Base-by-base conservation (phyloP, 1,140 invertebrate species). In the Sarcophaga peregrina region DNA sequence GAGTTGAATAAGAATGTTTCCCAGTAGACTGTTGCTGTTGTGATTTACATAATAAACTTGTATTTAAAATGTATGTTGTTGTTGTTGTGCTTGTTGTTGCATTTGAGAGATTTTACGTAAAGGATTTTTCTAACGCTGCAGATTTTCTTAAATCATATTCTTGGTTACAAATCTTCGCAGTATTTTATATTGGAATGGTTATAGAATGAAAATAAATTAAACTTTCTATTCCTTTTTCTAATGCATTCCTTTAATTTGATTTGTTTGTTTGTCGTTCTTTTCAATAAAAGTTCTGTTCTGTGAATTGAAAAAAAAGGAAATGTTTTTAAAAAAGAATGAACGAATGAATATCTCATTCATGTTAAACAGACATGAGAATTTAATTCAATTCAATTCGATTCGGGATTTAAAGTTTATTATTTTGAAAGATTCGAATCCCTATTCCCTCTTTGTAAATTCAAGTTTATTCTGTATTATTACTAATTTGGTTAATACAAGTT, bases 21-120 rank as follows among this genome's bases (percentile, higher is more conserved):
- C 46, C 25, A 50, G 17, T 45, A 7, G 80, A 54, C 20, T 17
- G 48, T 45, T 68, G 15, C 48, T 62, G 50, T 54, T 81, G 37
- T 45, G 25, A 81, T 81, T 81, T 81, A 48, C 80, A 81, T 81
- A 81, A 81, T 81, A 81, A 81, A 81, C 80, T 81, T 54, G 48
- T 81, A 81, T 54, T 68, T 81, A 68, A 81, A 54, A 46, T 78
- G 75, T 50, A 20, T 78, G 45, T 47, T 78, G 75, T 78, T 78
- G 3, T 46, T 75, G 15, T 45, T 46, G 73, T 75, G 10, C 5
- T 54, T 54, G 52, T 54, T 54, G 52, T 5, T 54, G 15, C 52
- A 54, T 54, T 37, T 37, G 25, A 37, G 25, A 37, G 52, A 46
- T 46, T 75, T 75, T 10, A 75, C 25, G 46, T 75, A 17, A 76